Conservation (phyloP, 1,140 invertebrate genomes). For the Panagrolaimus sp. region DNA sequence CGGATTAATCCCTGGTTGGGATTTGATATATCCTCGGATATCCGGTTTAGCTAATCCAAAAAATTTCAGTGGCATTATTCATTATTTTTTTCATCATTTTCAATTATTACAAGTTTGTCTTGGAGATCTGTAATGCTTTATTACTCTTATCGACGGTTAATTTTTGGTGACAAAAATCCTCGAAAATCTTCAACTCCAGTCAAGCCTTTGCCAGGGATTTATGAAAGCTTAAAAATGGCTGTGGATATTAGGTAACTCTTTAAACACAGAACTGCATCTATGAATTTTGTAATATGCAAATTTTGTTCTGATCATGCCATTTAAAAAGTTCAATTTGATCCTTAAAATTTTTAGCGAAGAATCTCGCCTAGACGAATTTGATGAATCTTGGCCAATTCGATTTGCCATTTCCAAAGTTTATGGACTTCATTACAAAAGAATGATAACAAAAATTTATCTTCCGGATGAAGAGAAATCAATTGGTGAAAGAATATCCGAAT, state of each 20-base stretch:
- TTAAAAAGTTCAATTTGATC: too few relatives aligned
- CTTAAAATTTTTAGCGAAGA: neutral
- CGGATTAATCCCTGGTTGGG: too few relatives aligned
- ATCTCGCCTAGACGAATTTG: neutral
- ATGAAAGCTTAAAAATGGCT: neutral
- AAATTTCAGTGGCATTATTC: slow-evolving; percentile 38
- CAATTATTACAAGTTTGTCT: slow-evolving; percentile 37
- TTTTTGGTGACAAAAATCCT: slow-evolving; percentile 21
- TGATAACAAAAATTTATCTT: slow-evolving; percentile 7
- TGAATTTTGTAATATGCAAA: too few relatives aligned
- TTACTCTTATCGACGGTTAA: slow-evolving; percentile 48
- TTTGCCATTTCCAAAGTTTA: slow-evolving; percentile 14
- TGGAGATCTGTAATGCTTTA: slow-evolving; percentile 54
- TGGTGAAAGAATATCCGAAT: neutral
- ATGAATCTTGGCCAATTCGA: neutral
- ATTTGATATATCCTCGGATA: too few relatives aligned
- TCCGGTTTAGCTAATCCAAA: too few relatives aligned
- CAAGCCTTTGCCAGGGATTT: neutral
- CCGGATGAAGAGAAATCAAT: neutral
- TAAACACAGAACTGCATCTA: too few relatives aligned
- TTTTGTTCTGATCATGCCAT: too few relatives aligned
- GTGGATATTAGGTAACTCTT: neutral
- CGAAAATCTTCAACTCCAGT: slow-evolving; percentile 3
- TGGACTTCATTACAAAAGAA: slow-evolving; percentile 1
- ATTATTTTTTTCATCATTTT: slow-evolving; percentile 45